Conservation (phyloP, 1,140 invertebrate genomes). For the Drosophila trapezifrons region DNA sequence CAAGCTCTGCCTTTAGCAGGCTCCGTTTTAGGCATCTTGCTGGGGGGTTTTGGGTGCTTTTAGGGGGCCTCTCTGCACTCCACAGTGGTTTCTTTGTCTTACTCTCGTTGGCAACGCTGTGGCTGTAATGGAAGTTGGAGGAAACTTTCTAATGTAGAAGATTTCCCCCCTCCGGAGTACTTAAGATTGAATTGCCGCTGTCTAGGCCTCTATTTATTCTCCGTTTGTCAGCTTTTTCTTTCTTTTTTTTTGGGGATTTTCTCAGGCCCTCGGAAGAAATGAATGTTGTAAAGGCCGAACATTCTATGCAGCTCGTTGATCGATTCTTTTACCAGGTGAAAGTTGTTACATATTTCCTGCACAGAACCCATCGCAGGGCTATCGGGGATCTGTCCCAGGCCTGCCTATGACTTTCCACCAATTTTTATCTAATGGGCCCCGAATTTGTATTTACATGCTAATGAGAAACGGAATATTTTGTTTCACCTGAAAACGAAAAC, state of each 20-base stretch:
- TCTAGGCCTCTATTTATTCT: slow-evolving; percentile 62
- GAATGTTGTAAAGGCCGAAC: no score
- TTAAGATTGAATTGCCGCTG: slow-evolving; percentile 62
- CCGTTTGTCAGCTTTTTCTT: slow-evolving; percentile 56
- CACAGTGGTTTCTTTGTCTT: slow-evolving; percentile 72
- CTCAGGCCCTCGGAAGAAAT: no score
- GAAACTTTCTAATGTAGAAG: slow-evolving; percentile 82
- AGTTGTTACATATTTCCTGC: slow-evolving; percentile 49
- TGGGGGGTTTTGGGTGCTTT: slow-evolving; percentile 42
- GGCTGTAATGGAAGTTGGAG: slow-evolving; percentile 28
- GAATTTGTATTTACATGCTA: slow-evolving; percentile 57
- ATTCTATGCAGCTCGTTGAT: slow-evolving; percentile 49
- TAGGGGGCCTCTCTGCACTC: slow-evolving; percentile 53
- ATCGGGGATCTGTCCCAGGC: background rate
- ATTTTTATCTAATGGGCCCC: slow-evolving; percentile 21
- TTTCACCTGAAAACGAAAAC: slow-evolving; percentile 46
- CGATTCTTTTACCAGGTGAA: slow-evolving; percentile 60
- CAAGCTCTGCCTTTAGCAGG: slow-evolving; percentile 59
- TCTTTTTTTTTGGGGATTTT: slow-evolving; percentile 57
- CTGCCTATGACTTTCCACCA: slow-evolving; percentile 29
- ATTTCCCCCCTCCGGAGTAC: slow-evolving; percentile 45
- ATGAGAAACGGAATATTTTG: slow-evolving; percentile 62
- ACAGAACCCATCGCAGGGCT: slow-evolving; percentile 11
- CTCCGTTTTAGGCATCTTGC: slow-evolving; percentile 50
- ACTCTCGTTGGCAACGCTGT: slow-evolving; percentile 38